Evolutionary conservation across 2,797 vertebrate genomes (phyloP).

Genomic region (Scleropages formosus): DNA sequence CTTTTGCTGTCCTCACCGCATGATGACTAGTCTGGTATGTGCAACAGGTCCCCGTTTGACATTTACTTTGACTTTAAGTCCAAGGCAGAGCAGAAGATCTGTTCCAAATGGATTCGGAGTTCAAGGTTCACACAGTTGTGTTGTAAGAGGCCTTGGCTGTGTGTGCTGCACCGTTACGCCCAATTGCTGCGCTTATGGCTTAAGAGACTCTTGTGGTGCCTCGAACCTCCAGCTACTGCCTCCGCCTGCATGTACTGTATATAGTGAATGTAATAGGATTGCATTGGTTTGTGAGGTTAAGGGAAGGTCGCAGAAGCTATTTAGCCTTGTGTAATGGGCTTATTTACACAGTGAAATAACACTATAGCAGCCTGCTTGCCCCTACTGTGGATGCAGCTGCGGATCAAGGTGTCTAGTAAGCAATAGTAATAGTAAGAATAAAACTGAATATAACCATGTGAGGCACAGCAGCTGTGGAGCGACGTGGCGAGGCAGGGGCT

Average conservation of each 20-base stretch:
- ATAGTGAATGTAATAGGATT: constrained; percentile 61
- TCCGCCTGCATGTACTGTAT: constrained; percentile 46
- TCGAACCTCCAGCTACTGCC: constrained; percentile 40
- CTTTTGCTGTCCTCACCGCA: too few species aligned
- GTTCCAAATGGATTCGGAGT: too few species aligned
- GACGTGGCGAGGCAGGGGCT: constrained; percentile 9
- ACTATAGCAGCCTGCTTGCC: not conserved
- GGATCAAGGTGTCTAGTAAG: too few species aligned
- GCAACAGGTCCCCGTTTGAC: too few species aligned
- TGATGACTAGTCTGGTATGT: too few species aligned
- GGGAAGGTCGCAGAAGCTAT: constrained; percentile 43
- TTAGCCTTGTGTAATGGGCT: constrained; percentile 54
- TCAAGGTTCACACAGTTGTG: too few species aligned
- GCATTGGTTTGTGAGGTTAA: constrained; percentile 57
- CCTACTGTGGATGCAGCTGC: too few species aligned
- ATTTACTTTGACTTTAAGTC: too few species aligned
- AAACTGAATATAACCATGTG: not conserved
- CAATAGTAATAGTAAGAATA: not conserved
- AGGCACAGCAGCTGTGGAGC: not conserved
- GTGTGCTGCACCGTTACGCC: constrained; percentile 44
- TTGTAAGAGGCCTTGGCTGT: constrained; percentile 27
- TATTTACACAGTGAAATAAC: constrained; percentile 43
- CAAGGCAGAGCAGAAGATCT: too few species aligned
- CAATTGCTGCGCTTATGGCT: constrained; percentile 52
- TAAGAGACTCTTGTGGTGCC: constrained; percentile 38